These are phyloP conservation scores for Zeugodacus cucurbitae DNA, from an alignment of 1,140 invertebrate genomes.

Conservation along the genomic window DNA sequence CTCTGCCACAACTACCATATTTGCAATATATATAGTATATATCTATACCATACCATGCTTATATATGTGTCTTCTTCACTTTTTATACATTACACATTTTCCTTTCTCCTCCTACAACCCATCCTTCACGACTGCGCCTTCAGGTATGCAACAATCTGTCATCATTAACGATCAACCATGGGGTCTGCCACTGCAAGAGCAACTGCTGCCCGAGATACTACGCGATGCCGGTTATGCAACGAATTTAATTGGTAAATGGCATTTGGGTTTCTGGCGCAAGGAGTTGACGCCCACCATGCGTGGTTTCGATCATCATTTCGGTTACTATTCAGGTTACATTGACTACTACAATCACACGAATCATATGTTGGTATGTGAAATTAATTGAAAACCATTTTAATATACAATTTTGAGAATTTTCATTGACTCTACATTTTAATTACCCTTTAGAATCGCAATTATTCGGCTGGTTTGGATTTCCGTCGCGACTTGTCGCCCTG, in stretches of 20 bases:
- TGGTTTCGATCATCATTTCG: constrained; percentile 86
- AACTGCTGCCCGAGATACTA: constrained; percentile 81
- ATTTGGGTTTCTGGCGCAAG: constrained; percentile 78
- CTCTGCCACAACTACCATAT: not conserved
- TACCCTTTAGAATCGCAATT: constrained; percentile 48
- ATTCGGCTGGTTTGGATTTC: constrained; percentile 74
- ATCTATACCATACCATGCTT: not conserved
- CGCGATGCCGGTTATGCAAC: constrained; percentile 82
- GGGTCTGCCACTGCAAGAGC: constrained; percentile 79
- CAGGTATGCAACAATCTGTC: constrained; percentile 84
- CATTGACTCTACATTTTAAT: no score
- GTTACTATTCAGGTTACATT: constrained; percentile 84
- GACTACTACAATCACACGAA: constrained; percentile 84
- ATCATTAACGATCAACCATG: constrained; percentile 78
- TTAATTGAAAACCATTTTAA: not conserved
- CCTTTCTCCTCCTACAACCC: not conserved
- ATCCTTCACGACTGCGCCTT: not conserved
- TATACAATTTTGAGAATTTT: not conserved
- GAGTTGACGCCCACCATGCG: constrained; percentile 80
- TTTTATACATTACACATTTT: not conserved
- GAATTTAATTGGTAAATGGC: constrained; percentile 91
- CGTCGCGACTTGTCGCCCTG: constrained; percentile 72
- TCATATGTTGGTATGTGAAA: constrained; percentile 68
- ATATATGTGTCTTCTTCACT: not conserved
- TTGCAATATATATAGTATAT: not conserved